Evolutionary conservation across 2,888 invertebrate species (phyloP).

Genomic region (Augiades crinisus): DNA sequence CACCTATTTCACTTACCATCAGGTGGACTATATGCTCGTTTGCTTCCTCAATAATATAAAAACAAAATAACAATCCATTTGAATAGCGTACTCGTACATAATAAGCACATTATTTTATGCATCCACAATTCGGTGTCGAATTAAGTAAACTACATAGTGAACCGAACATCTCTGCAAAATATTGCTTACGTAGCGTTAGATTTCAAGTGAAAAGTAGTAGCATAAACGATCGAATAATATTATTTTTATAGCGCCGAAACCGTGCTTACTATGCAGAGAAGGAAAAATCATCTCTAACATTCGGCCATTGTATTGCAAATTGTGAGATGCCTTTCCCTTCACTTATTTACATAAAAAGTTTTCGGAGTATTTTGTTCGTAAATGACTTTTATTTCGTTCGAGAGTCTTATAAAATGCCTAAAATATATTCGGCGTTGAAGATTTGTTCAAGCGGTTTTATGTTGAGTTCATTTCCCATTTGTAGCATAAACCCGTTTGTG

Average conservation of each 20-base stretch:
- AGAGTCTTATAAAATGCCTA: slow-evolving; percentile 15
- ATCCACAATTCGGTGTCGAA: no score
- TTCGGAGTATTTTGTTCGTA: slow-evolving; percentile 60
- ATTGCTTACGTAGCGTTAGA: slow-evolving; percentile 36
- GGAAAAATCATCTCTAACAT: slow-evolving; percentile 76
- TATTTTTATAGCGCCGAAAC: slow-evolving; percentile 70
- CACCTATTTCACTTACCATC: no score
- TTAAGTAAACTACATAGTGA: no score
- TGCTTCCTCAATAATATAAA: no score
- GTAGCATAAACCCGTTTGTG: background rate
- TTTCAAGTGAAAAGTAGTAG: slow-evolving; percentile 62
- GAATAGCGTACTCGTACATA: no score
- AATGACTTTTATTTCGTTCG: slow-evolving; percentile 62
- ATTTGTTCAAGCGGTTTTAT: slow-evolving; percentile 15
- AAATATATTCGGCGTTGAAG: slow-evolving; percentile 15
- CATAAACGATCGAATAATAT: slow-evolving; percentile 77
- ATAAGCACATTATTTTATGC: no score
- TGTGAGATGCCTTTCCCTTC: slow-evolving; percentile 69
- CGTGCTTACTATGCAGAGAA: slow-evolving; percentile 71
- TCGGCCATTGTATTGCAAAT: slow-evolving; percentile 77
- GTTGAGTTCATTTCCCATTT: slow-evolving; percentile 12
- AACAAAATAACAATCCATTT: no score
- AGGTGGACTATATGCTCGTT: no score
- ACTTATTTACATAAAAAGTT: slow-evolving; percentile 75
- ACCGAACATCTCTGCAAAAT: no score